Evolutionary conservation across 2,888 invertebrate genomes (phyloP).

Genomic region (Apodemia duryi): DNA sequence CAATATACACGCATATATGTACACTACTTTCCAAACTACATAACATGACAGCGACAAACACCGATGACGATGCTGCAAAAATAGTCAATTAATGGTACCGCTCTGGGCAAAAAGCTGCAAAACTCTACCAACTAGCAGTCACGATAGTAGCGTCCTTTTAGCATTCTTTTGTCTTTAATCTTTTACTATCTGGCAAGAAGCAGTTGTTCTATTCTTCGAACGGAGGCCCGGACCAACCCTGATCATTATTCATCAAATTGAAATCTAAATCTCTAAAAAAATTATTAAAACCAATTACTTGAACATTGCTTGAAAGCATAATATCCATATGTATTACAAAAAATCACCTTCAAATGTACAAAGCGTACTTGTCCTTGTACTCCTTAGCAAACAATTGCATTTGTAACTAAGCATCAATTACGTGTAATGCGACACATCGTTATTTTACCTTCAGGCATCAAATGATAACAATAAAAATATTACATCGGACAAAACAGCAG

Average conservation of each 20-base stretch:
- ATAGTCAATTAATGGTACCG: no score
- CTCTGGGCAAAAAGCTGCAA: background rate
- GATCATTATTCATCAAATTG: background rate
- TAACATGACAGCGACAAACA: no score
- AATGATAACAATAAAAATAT: slow-evolving; percentile 2
- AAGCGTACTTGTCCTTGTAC: slow-evolving; percentile 54
- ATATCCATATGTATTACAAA: slow-evolving; percentile 9
- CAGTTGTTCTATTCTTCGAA: no score
- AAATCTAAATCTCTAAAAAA: background rate
- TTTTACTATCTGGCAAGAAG: no score
- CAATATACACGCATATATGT: no score
- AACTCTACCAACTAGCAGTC: background rate
- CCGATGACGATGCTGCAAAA: no score
- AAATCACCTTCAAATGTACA: slow-evolving; percentile 17
- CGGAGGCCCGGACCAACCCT: no score
- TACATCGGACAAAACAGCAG: background rate
- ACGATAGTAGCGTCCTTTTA: no score
- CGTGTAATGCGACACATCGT: slow-evolving; percentile 36
- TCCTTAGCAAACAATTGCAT: slow-evolving; percentile 62
- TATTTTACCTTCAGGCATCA: slow-evolving; percentile 4
- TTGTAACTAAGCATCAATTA: slow-evolving; percentile 53
- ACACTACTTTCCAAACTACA: no score
- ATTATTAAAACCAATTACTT: no score
- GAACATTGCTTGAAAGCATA: background rate
- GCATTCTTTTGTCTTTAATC: no score